Evolutionary conservation across 2,113 vertebrate genomes (phyloP).

Genomic region (Epinephelus moara): DNA sequence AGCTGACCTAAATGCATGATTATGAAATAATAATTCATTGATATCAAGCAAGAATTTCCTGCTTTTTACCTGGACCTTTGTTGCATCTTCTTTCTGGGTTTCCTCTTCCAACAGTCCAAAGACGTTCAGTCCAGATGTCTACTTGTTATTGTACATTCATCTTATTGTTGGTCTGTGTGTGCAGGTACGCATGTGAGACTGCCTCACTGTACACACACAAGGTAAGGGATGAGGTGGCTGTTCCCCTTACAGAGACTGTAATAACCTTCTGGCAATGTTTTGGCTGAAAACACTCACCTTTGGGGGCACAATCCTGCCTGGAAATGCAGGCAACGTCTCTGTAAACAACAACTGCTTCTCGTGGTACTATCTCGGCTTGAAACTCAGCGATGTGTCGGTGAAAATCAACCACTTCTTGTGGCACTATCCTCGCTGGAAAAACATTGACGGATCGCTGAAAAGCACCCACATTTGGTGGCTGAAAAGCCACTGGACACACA

Average conservation of each 20-base stretch:
- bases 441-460: too few relatives aligned
- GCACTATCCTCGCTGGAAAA: too few relatives aligned
- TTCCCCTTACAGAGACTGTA: slow-evolving; percentile 31
- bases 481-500: too few relatives aligned
- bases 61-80: not conserved
- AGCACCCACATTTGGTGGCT: too few relatives aligned
- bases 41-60: not conserved
- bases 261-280: slow-evolving; percentile 13
- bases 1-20: too few relatives aligned
- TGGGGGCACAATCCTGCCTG: too few relatives aligned
- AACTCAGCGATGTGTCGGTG: too few relatives aligned
- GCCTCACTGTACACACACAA: not conserved
- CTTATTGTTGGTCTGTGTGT: not conserved
- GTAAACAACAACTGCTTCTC: too few relatives aligned
- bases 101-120: not conserved
- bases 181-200: not conserved
- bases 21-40: not conserved
- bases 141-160: not conserved
- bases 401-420: too few relatives aligned
- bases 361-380: too few relatives aligned
- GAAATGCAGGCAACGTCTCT: too few relatives aligned
- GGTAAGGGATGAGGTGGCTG: not conserved
- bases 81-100: not conserved
- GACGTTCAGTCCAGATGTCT: not conserved
- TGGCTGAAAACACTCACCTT: too few relatives aligned